Evolutionary conservation across 2,888 invertebrate species (phyloP).

Genomic region (Parnassius apollo): DNA sequence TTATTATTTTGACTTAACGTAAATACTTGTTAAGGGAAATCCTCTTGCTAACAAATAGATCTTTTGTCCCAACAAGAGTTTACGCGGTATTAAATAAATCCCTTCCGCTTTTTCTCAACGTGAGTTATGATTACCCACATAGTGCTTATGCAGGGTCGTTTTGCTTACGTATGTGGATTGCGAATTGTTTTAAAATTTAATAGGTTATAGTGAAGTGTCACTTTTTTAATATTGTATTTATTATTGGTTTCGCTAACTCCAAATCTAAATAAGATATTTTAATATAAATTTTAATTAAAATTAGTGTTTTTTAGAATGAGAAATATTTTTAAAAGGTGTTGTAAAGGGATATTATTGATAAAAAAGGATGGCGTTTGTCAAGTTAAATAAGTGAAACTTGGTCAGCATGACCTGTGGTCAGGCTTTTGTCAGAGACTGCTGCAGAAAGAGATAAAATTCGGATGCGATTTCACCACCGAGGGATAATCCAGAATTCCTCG

Average conservation of each 20-base stretch:
- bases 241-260: background rate
- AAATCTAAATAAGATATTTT: too few species aligned
- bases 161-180: conserved; percentile 21
- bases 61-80: conserved; percentile 27
- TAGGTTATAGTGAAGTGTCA: conserved; percentile 1
- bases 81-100: conserved; percentile 28
- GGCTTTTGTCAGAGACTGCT: too few species aligned
- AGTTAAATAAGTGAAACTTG: too few species aligned
- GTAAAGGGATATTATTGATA: too few species aligned
- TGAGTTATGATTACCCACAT: conserved; percentile 26
- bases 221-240: background rate
- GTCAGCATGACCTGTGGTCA: too few species aligned
- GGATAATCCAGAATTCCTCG: too few species aligned
- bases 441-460: too few species aligned
- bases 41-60: conserved; percentile 26
- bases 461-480: too few species aligned
- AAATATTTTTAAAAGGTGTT: too few species aligned
- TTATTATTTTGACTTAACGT: conserved; percentile 20
- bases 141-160: conserved; percentile 22
- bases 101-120: conserved; percentile 24
- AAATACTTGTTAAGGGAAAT: conserved; percentile 20
- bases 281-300: too few species aligned
- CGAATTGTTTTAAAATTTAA: conserved; percentile 16
- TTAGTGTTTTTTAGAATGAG: too few species aligned
- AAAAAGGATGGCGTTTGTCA: too few species aligned